A percentile compares a stretch with the other conserved stretches of the same genome.
These are phyloP conservation scores for Protobothrops flavoviridis DNA, from an alignment of 2,113 vertebrate genomes.

Conservation along the genomic window DNA sequence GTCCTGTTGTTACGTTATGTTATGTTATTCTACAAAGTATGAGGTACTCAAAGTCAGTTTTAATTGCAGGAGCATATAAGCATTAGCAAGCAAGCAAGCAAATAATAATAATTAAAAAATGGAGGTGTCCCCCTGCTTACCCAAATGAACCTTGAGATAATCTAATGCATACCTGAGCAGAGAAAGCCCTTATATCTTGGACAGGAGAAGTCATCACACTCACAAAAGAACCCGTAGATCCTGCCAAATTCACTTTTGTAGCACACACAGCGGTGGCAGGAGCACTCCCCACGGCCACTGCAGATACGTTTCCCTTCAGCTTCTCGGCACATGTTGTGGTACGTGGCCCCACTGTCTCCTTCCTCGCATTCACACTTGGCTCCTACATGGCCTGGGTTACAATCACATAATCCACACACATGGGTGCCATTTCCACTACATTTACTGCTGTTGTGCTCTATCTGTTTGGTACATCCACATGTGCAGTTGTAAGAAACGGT, in stretches of 20 bases:
- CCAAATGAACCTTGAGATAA: fast-evolving
- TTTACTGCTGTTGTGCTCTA: slow-evolving; percentile 72
- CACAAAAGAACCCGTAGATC: slow-evolving; percentile 94
- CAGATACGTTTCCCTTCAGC: slow-evolving; percentile 90
- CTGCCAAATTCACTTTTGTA: slow-evolving; percentile 93
- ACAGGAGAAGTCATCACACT: slow-evolving; percentile 97
- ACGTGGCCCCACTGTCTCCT: slow-evolving; percentile 73
- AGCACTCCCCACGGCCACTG: slow-evolving; percentile 92
- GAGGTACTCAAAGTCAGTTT: background rate
- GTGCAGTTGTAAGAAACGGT: slow-evolving; percentile 81
- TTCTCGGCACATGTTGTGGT: slow-evolving; percentile 83
- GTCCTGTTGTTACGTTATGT: background rate
- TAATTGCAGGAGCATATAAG: background rate
- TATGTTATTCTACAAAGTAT: background rate
- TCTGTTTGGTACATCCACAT: slow-evolving; percentile 76
- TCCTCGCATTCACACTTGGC: slow-evolving; percentile 90
- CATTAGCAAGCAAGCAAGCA: background rate
- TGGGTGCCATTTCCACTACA: slow-evolving; percentile 88
- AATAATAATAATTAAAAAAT: background rate
- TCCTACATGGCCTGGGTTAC: slow-evolving; percentile 84
- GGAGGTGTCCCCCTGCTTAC: background rate
- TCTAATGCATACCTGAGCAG: slow-evolving; percentile 88
- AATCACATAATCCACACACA: slow-evolving; percentile 84
- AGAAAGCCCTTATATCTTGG: slow-evolving; percentile 91
- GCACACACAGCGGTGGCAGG: slow-evolving; percentile 94